Percentiles rank a stretch among this genome's conserved stretches.
Evolutionary conservation across 2,113 vertebrate species (phyloP).

Genomic region (Coptodon rendalli): DNA sequence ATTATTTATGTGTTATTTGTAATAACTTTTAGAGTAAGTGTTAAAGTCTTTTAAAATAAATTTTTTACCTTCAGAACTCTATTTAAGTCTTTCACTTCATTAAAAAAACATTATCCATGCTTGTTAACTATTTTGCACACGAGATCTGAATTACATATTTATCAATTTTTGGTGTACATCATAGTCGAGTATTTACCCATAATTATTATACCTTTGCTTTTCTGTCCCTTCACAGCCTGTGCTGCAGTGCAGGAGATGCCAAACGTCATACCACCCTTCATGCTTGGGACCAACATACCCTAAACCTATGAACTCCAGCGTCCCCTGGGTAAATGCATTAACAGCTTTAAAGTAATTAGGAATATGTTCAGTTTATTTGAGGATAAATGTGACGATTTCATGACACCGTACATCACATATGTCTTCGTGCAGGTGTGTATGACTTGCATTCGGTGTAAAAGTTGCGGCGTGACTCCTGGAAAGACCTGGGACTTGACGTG

Average conservation of each 20-base stretch:
- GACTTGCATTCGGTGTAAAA: slow-evolving; percentile 86
- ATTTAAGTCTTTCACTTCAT: neutral
- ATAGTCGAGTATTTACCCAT: neutral
- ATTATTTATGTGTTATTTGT: neutral
- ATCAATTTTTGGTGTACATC: neutral
- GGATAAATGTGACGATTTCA: neutral
- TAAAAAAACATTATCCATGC: neutral
- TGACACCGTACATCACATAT: neutral
- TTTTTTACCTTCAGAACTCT: neutral
- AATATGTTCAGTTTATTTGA: neutral
- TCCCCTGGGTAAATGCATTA: slow-evolving; percentile 77
- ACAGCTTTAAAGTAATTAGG: neutral
- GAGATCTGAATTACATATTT: neutral
- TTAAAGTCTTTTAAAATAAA: neutral
- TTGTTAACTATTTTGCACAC: neutral
- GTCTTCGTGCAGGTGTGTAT: slow-evolving; percentile 77
- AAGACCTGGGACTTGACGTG: slow-evolving; percentile 79
- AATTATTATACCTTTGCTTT: neutral
- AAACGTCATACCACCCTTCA: slow-evolving; percentile 83
- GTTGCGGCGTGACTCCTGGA: slow-evolving; percentile 85
- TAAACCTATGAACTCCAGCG: slow-evolving; percentile 76
- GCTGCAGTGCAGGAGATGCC: slow-evolving; percentile 83
- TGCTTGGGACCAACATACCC: slow-evolving; percentile 88
- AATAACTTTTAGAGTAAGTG: neutral
- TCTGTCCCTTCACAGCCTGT: slow-evolving; percentile 70